phyloP scores from a whole-genome alignment of 2,797 vertebrate genomes.

The Pteropus rufus region DNA sequence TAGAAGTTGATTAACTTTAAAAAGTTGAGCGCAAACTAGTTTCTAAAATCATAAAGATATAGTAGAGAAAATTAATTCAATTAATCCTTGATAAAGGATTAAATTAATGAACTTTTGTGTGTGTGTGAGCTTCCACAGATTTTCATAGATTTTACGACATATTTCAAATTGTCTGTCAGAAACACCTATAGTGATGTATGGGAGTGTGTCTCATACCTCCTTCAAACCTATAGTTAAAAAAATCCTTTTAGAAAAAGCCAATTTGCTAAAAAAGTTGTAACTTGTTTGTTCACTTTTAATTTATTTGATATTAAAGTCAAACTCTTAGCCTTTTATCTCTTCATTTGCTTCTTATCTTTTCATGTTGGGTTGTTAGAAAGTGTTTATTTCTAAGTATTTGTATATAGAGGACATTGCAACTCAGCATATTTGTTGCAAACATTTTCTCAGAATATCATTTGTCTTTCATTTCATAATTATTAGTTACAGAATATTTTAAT shows the following conservation, averaged over 20 bases:
- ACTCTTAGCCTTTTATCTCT: background rate
- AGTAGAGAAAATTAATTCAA: background rate
- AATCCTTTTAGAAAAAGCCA: background rate
- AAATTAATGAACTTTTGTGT: background rate
- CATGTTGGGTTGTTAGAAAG: background rate
- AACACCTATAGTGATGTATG: background rate
- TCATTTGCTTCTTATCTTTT: background rate
- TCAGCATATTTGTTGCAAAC: background rate
- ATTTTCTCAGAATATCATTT: background rate
- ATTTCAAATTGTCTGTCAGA: background rate
- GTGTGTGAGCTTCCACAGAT: background rate
- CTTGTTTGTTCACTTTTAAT: background rate
- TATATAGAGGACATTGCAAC: background rate
- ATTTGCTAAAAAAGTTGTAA: background rate
- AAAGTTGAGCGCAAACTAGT: background rate
- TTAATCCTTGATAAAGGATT: background rate
- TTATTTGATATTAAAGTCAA: background rate
- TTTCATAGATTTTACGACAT: background rate
- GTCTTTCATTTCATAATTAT: background rate
- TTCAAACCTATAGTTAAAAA: background rate
- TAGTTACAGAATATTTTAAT: background rate
- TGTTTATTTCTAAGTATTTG: background rate
- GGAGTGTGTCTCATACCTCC: background rate
- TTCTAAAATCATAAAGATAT: background rate
- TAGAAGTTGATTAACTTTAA: background rate